Conservation (phyloP, 2,888 invertebrate genomes). For the Osmoderma eremita region DNA sequence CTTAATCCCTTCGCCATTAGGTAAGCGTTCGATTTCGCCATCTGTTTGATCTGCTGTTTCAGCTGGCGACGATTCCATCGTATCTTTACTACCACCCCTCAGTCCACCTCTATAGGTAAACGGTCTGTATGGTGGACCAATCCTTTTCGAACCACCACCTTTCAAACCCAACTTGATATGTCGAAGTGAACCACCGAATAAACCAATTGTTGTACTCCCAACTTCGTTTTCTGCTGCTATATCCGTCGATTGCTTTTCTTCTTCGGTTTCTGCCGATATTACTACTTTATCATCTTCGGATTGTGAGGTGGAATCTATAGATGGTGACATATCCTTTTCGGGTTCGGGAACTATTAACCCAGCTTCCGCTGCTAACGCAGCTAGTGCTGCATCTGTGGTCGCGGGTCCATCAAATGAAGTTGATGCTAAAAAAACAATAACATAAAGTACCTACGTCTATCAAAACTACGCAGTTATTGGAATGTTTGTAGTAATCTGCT, state of each 20-base stretch:
- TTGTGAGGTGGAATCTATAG: conserved; percentile 41
- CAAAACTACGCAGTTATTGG: too few relatives aligned
- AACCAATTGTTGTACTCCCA: conserved; percentile 49
- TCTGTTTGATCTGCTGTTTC: conserved; percentile 53
- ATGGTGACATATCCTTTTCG: conserved; percentile 46
- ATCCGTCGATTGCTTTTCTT: conserved; percentile 27
- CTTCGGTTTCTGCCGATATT: conserved; percentile 37
- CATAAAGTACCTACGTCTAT: too few relatives aligned
- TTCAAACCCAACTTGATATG: conserved; percentile 61
- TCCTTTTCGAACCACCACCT: conserved; percentile 55
- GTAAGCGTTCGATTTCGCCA: conserved; percentile 1
- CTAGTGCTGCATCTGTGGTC: conserved; percentile 71
- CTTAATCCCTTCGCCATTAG: conserved; percentile 15
- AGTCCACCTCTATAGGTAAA: conserved; percentile 57
- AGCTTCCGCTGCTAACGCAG: conserved; percentile 72
- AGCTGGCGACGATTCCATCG: conserved; percentile 50
- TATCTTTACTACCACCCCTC: conserved; percentile 60
- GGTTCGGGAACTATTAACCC: conserved; percentile 68
- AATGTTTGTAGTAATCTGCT: too few relatives aligned
- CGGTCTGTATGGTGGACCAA: conserved; percentile 49
- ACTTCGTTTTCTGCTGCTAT: conserved; percentile 37
- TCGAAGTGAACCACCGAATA: conserved; percentile 57
- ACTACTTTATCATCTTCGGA: conserved; percentile 39
- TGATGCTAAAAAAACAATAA: conserved; percentile 58
- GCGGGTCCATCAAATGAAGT: conserved; percentile 69